Evolutionary conservation across 1,140 invertebrate species (phyloP), one percentile per base, ranked within the genome.

Genomic region (Luehdorfia chinensis): DNA sequence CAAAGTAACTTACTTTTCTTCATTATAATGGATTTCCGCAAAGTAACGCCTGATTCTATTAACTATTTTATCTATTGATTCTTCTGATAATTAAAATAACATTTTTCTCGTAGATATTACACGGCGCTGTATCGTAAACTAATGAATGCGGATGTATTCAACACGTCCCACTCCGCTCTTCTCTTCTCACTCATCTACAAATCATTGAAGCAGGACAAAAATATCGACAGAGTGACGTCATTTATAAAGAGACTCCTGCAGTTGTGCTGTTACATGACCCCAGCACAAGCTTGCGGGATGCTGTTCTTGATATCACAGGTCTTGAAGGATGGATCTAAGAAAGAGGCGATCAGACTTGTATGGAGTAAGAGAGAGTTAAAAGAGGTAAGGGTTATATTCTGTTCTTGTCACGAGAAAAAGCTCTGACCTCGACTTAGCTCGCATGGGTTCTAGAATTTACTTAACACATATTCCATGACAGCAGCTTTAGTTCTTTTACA

Each of bases 201-300:
- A 67, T 92, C 96, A 8, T 84, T 99, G 47, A 92, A 93, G 56
- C 91, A 90, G 45, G 98, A 99, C 88, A 83, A 77, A 9, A 91
- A 93, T 51, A 72, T 91, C 1, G 75, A 88, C 8, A 81, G 98
- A 46, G 88, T 95, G 0, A 90, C 92, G 74, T 93, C 96, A 4
- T 98, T 99, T 79, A 86, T 97, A 1, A 99, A 98, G 87, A 86
- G 98, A 47, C 80, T 98, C 23, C 87, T 99, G 23, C 97, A 98
- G 87, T 86, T 96, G 55, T 87, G 87, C 33, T 61, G 72, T 12
- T 85, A 88, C 41, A 88, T 86, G 70, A 67, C 87, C 8, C 88
- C 90, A 36, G 88, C 90, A 30, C 88, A 95, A 75, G 86, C 91
- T 0, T 95, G 94, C 74, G 94, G 92, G 27, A 91, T 93, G 44